Base-by-base conservation (phyloP, 2,888 invertebrate genomes). In the Phasia obesa region DNA sequence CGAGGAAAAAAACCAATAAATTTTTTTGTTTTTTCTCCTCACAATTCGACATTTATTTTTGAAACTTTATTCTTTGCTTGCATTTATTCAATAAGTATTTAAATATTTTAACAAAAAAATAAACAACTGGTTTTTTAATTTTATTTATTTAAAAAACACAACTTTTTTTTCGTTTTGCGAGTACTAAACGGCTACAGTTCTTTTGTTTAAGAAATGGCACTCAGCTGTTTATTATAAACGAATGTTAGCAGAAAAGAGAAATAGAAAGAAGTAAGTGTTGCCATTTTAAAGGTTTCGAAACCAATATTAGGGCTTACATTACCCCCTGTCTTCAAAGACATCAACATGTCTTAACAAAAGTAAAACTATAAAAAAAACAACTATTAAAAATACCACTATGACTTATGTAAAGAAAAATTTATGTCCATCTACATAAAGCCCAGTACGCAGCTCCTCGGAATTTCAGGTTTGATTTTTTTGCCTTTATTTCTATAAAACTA, bases 1-100 rank as follows among this genome's bases (percentile, higher is more conserved):
- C 42, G 67, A 25, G 53, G 65, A 51, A 51, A 78, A 79, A 11
- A 67, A 67, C 59, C 79, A 73, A 79, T 79, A 73, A 19, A 47
- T 11, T 59, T 53, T n/a, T 19, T 57, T 51, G 53, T n/a, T 49
- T 77, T 35, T 60, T 67, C 23, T 35, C 13, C 7, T 2, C 59
- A 19, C 23, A 44, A 67, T 44, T 27, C 51, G 15, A 3, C 44
- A 60, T 38, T 31, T 53, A 44, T 44, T 35, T 53, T 44, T 0
- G 47, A 31, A 53, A 13, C 25, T 65, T 73, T 51, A 25, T 51
- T 71, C 19, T 38, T 27, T 3, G 1, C 0, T n/a, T 19, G 5
- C 21, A 25, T 67, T 35, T 67, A 53, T 60, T 74, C 25, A 17
- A 38, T 23, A 47, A 74, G 49, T 25, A 53, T 59, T 67, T 38